Percentiles rank a stretch among this genome's conserved stretches.
Conservation (phyloP, 2,888 invertebrate species). For the Plagodis dolabraria region DNA sequence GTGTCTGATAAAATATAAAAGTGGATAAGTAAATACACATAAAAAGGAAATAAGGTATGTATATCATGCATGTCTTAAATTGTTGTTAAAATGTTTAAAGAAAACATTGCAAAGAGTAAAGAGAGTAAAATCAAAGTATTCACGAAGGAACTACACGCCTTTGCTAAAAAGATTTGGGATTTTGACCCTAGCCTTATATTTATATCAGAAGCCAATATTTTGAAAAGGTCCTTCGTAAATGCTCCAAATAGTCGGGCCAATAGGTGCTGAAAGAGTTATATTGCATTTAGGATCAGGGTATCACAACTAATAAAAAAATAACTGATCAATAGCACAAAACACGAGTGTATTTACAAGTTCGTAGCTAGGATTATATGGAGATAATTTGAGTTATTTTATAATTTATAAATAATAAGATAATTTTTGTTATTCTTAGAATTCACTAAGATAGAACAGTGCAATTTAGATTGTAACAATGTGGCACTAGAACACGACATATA, state of each 20-base stretch:
- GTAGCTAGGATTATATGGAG: conserved; percentile 10
- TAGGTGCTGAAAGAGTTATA: conserved; percentile 30
- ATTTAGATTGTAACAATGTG: conserved; percentile 39
- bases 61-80: conserved; percentile 51
- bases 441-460: conserved; percentile 38
- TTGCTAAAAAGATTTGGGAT: too few relatives aligned
- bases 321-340: conserved; percentile 25
- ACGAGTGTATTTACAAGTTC: conserved; percentile 34
- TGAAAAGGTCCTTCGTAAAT: conserved; percentile 47
- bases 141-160: conserved; percentile 40
- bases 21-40: neutral
- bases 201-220: neutral
- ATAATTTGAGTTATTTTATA: too few relatives aligned
- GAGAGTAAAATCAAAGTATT: conserved; percentile 45
- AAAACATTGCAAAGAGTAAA: conserved; percentile 84
- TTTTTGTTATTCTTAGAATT: conserved; percentile 8
- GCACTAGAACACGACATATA: conserved; percentile 53
- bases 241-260: conserved; percentile 13
- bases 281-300: conserved; percentile 27
- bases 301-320: conserved; percentile 38
- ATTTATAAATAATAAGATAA: conserved; percentile 1
- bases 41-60: conserved; percentile 41
- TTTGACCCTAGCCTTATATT: too few relatives aligned
- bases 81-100: conserved; percentile 60
- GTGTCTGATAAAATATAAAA: conserved; percentile 14